Percentiles rank a stretch among this genome's conserved stretches.
phyloP scores from a whole-genome alignment of 2,888 invertebrate genomes.

The Nemapogon koenigi region DNA sequence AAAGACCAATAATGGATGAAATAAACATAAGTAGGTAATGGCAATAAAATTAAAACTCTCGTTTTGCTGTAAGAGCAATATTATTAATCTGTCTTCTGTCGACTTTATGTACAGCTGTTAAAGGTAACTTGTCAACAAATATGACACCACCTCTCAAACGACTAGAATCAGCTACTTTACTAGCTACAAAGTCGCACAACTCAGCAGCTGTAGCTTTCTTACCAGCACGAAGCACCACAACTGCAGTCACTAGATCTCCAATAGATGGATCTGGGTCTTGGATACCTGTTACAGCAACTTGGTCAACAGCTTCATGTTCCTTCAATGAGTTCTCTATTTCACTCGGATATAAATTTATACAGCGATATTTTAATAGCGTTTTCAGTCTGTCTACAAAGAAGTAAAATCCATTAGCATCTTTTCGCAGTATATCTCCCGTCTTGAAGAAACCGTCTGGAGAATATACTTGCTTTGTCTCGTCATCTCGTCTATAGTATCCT shows the following conservation, averaged over 20 bases:
- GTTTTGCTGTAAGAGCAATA: no score
- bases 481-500: slow-evolving; percentile 1
- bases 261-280: neutral
- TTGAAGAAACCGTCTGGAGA: neutral
- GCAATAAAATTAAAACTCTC: no score
- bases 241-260: neutral
- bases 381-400: slow-evolving; percentile 6
- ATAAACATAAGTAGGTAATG: no score
- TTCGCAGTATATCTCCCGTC: slow-evolving; percentile 5
- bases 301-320: neutral
- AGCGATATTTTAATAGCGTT: slow-evolving; percentile 1
- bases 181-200: slow-evolving; percentile 1
- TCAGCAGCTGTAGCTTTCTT: slow-evolving; percentile 1
- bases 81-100: no score
- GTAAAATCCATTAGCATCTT: slow-evolving; percentile 1
- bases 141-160: neutral
- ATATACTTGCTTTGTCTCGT: neutral
- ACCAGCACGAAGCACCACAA: neutral
- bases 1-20: no score
- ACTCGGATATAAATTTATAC: neutral
- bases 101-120: neutral
- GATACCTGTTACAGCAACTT: neutral
- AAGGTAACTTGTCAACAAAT: neutral
- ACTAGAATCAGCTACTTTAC: neutral
- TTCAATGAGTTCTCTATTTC: neutral